Conservation (phyloP, 2,888 invertebrate genomes). For the Heteromurus nitidus region DNA sequence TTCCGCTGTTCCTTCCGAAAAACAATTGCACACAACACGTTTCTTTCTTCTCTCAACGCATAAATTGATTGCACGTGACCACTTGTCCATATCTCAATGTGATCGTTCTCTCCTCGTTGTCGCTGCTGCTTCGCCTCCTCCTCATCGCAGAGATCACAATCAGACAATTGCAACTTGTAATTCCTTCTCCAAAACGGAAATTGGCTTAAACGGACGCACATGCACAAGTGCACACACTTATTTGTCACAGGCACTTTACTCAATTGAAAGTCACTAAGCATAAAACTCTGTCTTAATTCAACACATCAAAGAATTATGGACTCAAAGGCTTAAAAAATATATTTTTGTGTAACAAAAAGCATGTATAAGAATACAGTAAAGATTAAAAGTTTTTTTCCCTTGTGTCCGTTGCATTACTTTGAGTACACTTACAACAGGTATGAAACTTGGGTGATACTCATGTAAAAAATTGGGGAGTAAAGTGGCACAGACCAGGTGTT, state of each 20-base stretch:
- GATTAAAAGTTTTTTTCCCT: not conserved
- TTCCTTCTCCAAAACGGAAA: not conserved
- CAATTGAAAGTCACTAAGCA: no score
- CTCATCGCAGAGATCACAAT: not conserved
- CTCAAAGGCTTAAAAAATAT: no score
- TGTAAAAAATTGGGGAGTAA: not conserved
- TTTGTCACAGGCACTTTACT: no score
- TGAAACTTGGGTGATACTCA: not conserved
- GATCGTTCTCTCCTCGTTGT: not conserved
- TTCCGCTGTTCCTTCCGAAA: not conserved
- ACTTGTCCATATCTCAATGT: not conserved
- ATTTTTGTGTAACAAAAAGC: no score
- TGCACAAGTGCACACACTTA: not conserved
- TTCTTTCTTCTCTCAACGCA: not conserved
- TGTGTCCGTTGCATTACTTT: not conserved
- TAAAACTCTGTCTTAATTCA: not conserved
- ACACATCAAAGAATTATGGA: not conserved
- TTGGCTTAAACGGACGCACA: not conserved
- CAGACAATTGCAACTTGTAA: not conserved
- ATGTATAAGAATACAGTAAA: not conserved
- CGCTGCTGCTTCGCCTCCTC: not conserved
- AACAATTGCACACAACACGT: not conserved
- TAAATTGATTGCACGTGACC: not conserved
- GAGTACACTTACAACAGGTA: not conserved
- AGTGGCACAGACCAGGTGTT: constrained; percentile 24